Evolutionary conservation across 2,113 vertebrate species (phyloP).

Genomic region (Oncorhynchus clarkii): DNA sequence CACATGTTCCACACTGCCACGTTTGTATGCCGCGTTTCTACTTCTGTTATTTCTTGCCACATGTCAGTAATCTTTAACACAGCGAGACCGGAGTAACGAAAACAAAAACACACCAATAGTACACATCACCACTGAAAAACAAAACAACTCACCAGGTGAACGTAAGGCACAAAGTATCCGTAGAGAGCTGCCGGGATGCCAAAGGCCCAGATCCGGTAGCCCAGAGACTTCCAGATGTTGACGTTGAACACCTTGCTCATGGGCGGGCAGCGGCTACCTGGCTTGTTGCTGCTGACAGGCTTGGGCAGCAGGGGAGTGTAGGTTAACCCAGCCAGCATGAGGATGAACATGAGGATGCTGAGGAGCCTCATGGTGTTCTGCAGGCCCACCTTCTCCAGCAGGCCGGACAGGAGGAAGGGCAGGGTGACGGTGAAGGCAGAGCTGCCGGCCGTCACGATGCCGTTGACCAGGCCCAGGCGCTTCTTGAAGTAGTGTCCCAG

Average conservation of each 20-base stretch:
- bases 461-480: constrained; percentile 92
- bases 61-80: too few relatives aligned
- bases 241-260: constrained; percentile 82
- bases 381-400: constrained; percentile 70
- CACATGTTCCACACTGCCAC: too few relatives aligned
- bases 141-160: constrained; percentile 88
- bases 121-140: background rate
- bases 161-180: constrained; percentile 97
- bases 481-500: constrained; percentile 96
- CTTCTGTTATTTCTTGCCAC: too few relatives aligned
- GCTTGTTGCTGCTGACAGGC: constrained; percentile 46
- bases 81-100: too few relatives aligned
- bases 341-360: constrained; percentile 84
- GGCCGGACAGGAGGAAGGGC: constrained; percentile 77
- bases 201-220: constrained; percentile 91
- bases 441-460: constrained; percentile 95
- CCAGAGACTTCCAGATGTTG: constrained; percentile 86
- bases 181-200: constrained; percentile 93
- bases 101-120: background rate
- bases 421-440: constrained; percentile 89
- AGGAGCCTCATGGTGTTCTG: constrained; percentile 81
- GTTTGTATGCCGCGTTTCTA: too few relatives aligned
- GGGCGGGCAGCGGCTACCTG: constrained; percentile 58
- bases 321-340: constrained; percentile 89
- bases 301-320: constrained; percentile 81